A percentile compares a stretch with the other conserved stretches of the same genome.
phyloP scores from a whole-genome alignment of 2,888 invertebrate species.

The Rhingia campestris region DNA sequence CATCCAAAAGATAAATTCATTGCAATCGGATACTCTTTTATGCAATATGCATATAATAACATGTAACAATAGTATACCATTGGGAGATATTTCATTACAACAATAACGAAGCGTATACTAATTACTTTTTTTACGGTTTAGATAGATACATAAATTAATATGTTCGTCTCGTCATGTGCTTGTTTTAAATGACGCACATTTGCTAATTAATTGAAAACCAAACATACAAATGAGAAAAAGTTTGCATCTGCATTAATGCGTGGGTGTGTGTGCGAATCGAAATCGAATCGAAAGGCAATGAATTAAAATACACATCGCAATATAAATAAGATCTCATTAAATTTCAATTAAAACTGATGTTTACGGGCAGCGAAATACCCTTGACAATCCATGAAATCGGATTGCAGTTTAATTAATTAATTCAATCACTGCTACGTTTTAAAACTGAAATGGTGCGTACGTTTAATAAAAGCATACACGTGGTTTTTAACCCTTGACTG shows the following conservation, averaged over 20 bases:
- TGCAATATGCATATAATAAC: neutral
- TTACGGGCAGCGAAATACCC: slow-evolving; percentile 34
- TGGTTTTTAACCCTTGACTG: too few relatives aligned
- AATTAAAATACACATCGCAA: neutral
- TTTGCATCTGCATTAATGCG: neutral
- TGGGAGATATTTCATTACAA: too few relatives aligned
- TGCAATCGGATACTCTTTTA: neutral
- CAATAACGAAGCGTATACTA: too few relatives aligned
- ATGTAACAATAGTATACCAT: too few relatives aligned
- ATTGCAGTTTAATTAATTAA: slow-evolving; percentile 63
- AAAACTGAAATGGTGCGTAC: too few relatives aligned
- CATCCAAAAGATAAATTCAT: neutral
- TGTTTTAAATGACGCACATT: neutral
- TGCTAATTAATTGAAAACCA: neutral
- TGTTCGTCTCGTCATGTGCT: neutral
- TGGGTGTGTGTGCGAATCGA: neutral
- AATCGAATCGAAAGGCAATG: neutral
- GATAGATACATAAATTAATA: neutral
- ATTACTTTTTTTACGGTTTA: too few relatives aligned
- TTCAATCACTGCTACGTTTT: slow-evolving; percentile 43
- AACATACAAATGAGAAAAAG: neutral
- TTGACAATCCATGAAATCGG: slow-evolving; percentile 47
- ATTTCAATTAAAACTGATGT: slow-evolving; percentile 41
- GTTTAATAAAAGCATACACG: too few relatives aligned
- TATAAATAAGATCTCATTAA: slow-evolving; percentile 9